phyloP scores from a whole-genome alignment of 2,888 invertebrate genomes.

The Tachystola acroxantha region DNA sequence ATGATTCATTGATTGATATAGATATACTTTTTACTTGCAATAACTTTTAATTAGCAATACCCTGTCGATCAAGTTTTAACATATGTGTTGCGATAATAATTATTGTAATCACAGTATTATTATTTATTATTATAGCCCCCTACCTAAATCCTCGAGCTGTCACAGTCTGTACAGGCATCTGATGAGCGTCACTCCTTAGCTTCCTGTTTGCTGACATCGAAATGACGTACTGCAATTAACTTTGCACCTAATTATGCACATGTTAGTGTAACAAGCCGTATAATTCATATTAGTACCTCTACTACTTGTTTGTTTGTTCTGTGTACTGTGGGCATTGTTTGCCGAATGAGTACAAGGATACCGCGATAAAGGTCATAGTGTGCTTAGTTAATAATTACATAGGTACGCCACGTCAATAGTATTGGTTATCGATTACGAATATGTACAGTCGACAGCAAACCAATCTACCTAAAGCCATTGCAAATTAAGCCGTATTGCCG shows the following conservation, averaged over 20 bases:
- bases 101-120: no score
- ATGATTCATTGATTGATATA: conserved; percentile 8
- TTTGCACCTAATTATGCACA: conserved; percentile 25
- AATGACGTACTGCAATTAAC: conserved; percentile 24
- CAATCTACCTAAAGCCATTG: no score
- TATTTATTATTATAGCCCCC: no score
- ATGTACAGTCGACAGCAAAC: no score
- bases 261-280: conserved; percentile 33
- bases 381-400: conserved; percentile 71
- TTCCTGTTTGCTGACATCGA: conserved; percentile 21
- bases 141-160: no score
- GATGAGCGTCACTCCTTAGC: conserved; percentile 18
- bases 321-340: conserved; percentile 60
- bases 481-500: no score
- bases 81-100: no score
- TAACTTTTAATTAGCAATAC: no score
- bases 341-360: conserved; percentile 65
- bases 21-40: no score
- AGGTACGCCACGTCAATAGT: conserved; percentile 47
- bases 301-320: conserved; percentile 69
- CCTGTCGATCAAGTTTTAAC: no score
- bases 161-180: conserved; percentile 13
- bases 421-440: conserved; percentile 47
- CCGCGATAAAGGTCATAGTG: conserved; percentile 59
- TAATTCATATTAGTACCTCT: conserved; percentile 59